phyloP scores from a whole-genome alignment of 2,797 vertebrate species.

The Xiphophorus birchmanni region DNA sequence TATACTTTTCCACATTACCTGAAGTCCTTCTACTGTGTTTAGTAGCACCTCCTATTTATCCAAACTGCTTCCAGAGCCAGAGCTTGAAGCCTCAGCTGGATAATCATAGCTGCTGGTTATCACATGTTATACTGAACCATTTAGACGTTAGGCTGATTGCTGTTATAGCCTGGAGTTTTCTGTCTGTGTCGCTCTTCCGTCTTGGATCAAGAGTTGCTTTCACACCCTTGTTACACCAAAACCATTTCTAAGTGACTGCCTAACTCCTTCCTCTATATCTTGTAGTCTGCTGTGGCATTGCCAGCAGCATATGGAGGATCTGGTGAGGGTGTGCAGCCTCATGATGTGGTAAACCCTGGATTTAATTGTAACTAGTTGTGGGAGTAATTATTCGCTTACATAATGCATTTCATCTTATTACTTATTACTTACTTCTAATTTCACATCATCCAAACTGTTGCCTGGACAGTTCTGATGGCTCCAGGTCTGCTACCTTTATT shows the following conservation, averaged over 20 bases:
- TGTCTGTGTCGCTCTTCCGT: conserved; percentile 31
- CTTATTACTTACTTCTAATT: neutral
- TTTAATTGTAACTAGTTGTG: conserved; percentile 8
- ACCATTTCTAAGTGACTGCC: conserved; percentile 15
- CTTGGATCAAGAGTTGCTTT: conserved; percentile 35
- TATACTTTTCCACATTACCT: conserved; percentile 18
- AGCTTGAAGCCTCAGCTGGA: conserved; percentile 27
- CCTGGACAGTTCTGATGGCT: neutral
- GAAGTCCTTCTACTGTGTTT: neutral
- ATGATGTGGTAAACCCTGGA: conserved; percentile 12
- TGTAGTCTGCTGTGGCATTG: conserved; percentile 11
- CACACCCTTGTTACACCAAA: conserved; percentile 37
- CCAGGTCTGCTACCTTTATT: neutral
- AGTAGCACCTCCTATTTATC: conserved; percentile 9
- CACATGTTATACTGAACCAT: conserved; percentile 34
- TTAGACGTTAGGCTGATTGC: conserved; percentile 32
- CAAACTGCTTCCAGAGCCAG: conserved; percentile 26
- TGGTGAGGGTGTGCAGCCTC: conserved; percentile 13
- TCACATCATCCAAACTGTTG: neutral
- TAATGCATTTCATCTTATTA: conserved; percentile 2
- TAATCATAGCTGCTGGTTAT: conserved; percentile 49
- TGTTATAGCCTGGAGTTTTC: conserved; percentile 48
- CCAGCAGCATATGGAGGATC: conserved; percentile 6
- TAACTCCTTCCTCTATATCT: conserved; percentile 23
- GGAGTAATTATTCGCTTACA: conserved; percentile 17